Conservation (phyloP, 1,140 invertebrate genomes). For the Triops cancriformis region DNA sequence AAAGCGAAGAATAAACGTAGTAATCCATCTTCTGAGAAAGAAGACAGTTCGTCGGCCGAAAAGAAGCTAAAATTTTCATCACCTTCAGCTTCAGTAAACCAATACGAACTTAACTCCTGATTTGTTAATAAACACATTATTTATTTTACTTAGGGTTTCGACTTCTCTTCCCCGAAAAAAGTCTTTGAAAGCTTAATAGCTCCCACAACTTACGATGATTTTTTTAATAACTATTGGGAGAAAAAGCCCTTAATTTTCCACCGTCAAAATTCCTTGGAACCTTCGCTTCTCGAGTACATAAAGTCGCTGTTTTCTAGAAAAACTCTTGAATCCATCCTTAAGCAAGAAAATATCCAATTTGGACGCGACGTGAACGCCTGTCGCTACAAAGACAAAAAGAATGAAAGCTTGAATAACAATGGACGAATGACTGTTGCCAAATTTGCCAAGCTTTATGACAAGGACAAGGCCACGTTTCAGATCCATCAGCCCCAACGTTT, state of each 20-base stretch:
- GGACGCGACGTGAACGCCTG: constrained; percentile 46
- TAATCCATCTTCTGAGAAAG: too few relatives aligned
- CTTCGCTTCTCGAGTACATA: constrained; percentile 37
- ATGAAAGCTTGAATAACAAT: constrained; percentile 45
- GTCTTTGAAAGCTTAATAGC: constrained; percentile 23
- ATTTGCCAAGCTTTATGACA: constrained; percentile 45
- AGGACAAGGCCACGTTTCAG: constrained; percentile 48
- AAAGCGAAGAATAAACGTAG: too few relatives aligned
- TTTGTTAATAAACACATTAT: too few relatives aligned
- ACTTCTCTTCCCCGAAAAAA: constrained; percentile 24
- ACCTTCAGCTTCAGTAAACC: too few relatives aligned
- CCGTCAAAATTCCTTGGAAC: constrained; percentile 36
- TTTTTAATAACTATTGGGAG: constrained; percentile 41
- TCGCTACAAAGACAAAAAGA: constrained; percentile 40
- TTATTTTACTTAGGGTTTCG: background rate
- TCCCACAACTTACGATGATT: constrained; percentile 22
- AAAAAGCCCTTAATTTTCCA: constrained; percentile 43
- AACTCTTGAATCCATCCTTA: constrained; percentile 43
- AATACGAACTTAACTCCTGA: too few relatives aligned
- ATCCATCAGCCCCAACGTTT: constrained; percentile 33
- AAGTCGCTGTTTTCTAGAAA: constrained; percentile 40
- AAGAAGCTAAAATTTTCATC: too few relatives aligned
- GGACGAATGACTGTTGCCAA: constrained; percentile 41
- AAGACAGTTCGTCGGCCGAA: too few relatives aligned
- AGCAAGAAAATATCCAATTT: constrained; percentile 42